Evolutionary conservation across 2,113 vertebrate genomes (phyloP), one percentile per base, ranked within the genome.

Genomic region (Colaptes auratus): DNA sequence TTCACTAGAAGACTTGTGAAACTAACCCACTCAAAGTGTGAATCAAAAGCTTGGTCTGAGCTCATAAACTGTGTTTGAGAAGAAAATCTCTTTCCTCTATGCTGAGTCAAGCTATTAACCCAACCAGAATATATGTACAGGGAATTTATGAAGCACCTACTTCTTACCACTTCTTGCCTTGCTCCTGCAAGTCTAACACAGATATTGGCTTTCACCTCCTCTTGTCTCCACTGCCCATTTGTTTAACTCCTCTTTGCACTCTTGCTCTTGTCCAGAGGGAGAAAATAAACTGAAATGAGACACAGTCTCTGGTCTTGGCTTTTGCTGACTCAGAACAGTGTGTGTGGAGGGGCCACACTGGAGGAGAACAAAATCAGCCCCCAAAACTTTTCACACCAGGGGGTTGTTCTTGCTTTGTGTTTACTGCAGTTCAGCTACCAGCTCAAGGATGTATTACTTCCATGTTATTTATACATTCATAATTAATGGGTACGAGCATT

Each of bases 1-100:
- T 82, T 94, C 88, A 31, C 64, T 82, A 33, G 83, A 90, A 92
- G 83, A 82, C 92, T 92, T 97, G 93, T 95, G 95, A 96, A 94
- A 95, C 89, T 53, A 94, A 67, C 90, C 93, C 93, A 90, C 94
- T 87, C 92, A 64, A 74, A 93, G 84, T 55, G 78, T 87, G 90
- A 96, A 96, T 93, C 90, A 82, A 94, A 82, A 77, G 46, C 79
- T 82, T 44, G 46, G 11, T 76, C 71, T 94, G 76, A 86, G 85
- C 88, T 91, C 56, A 44, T 53, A 39, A 85, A 8, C 67, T 58
- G 28, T 30, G 35, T 71, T 72, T 24, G 52, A 76, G 88, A 66
- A 89, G 82, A 87, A 91, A 93, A 75, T 83, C 65, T 78, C 90
- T 93, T 82, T 76, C 83, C 78, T 93, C 81, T 48, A 1, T 66